Base-by-base conservation (phyloP, 2,888 invertebrate genomes). In the Metopia argyrocephala region DNA sequence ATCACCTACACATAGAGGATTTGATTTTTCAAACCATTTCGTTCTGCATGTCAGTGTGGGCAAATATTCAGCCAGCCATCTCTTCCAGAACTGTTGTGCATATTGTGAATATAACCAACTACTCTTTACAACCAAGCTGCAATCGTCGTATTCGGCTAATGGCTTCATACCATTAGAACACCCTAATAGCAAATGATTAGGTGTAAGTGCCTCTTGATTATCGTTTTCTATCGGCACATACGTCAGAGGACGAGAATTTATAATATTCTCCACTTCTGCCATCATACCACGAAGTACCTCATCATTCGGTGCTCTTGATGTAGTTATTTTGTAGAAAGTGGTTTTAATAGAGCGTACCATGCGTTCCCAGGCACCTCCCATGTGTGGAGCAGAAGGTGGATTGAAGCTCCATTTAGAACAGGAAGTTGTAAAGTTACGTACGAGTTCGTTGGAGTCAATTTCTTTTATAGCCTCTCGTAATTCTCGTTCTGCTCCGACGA, bases 101-200 rank as follows among this genome's bases (percentile, higher is more conserved):
- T 70, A 78, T 48, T 45, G 68, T 15, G 68, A 76, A 12, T 31
- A 12, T 21, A 52, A 31, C 76, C 76, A 70, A 23, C 48, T 65
- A 57, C 28, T 38, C 23, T 38, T 70, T 6, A 73, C n/a, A 7
- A 65, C 64, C 5, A 65, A n/a, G 48, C 45, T 20, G 20, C 18
- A 31, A 27, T 73, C 73, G 54, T 73, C 45, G 6, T 54, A 62
- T 15, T 48, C 50, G 9, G 82, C 78, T 15, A 76, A 27, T 48
- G 76, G 65, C 70, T 78, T 78, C 31, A 78, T 78, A 6, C 76
- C 70, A 31, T 70, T 78, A 48, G 70, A 78, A 50, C 64, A 45
- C 9, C 78, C 69, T n/a, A 69, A 23, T 46, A 76, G 27, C 18
- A 76, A 76, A 54, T 76, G 62, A 27, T 75, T 75, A 20, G 65